phyloP scores from a whole-genome alignment of 2,113 vertebrate genomes.

The Oxyura jamaicensis region DNA sequence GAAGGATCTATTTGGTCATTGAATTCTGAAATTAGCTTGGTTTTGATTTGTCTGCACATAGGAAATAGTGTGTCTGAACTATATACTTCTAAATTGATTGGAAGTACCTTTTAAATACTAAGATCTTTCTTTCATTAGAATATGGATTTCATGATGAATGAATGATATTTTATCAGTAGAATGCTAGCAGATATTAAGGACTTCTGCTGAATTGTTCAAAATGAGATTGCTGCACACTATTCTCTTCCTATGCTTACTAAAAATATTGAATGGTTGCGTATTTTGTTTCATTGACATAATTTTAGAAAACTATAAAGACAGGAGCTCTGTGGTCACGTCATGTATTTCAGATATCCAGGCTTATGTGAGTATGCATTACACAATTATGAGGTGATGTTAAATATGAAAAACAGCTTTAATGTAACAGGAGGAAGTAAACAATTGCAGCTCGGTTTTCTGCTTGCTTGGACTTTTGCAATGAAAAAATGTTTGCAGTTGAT shows the following conservation, averaged over 20 bases:
- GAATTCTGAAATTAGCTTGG: not conserved
- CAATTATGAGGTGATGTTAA: not conserved
- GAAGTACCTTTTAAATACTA: not conserved
- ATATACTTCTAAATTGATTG: not conserved
- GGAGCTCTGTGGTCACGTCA: not conserved
- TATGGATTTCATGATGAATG: not conserved
- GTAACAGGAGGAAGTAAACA: no score
- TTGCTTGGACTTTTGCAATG: not conserved
- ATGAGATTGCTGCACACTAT: not conserved
- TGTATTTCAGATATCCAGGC: not conserved
- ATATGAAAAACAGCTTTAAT: not conserved
- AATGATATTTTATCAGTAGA: not conserved
- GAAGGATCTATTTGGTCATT: not conserved
- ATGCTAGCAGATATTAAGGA: not conserved
- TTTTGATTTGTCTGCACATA: not conserved
- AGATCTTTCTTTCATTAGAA: not conserved
- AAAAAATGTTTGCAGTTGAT: not conserved
- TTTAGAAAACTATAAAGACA: not conserved
- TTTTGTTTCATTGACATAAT: not conserved
- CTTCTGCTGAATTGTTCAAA: not conserved
- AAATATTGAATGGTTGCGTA: not conserved
- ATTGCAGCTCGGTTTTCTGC: not conserved
- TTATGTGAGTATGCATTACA: accelerated
- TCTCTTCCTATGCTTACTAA: not conserved
- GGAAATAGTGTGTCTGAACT: not conserved